Evolutionary conservation across 2,113 vertebrate genomes (phyloP).

Genomic region (Hydropotes inermis): DNA sequence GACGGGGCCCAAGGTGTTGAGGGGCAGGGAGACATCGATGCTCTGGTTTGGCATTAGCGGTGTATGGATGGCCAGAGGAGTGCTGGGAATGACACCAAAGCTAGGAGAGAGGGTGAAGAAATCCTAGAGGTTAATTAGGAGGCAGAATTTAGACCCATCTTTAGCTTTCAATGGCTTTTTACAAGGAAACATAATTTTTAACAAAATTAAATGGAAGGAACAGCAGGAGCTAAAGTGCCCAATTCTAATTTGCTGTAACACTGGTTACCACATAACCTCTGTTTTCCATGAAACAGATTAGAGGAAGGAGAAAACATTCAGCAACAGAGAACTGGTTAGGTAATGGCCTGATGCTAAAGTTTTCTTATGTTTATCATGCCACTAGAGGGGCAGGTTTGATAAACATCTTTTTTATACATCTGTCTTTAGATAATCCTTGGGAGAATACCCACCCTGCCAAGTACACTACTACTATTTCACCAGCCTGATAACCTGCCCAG

Average conservation of each 20-base stretch:
- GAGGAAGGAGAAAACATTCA: background rate
- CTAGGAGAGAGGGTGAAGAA: conserved; percentile 74
- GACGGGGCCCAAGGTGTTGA: conserved; percentile 97
- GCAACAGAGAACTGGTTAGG: background rate
- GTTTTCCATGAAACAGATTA: background rate
- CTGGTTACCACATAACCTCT: background rate
- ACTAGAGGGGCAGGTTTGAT: background rate
- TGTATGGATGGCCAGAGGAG: conserved; percentile 93
- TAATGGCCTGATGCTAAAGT: background rate
- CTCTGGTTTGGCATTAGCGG: conserved; percentile 99
- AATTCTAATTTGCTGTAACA: background rate
- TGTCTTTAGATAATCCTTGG: background rate
- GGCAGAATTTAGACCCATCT: background rate
- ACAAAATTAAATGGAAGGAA: background rate
- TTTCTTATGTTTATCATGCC: background rate
- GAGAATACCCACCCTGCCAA: background rate
- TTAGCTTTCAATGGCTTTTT: background rate
- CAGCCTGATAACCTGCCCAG: background rate
- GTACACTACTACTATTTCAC: background rate
- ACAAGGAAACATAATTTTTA: background rate
- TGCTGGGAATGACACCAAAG: conserved; percentile 96
- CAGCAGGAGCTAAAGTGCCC: background rate
- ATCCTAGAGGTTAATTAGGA: conserved; percentile 23
- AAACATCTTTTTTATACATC: background rate
- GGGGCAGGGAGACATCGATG: conserved; percentile 94